Evolutionary conservation across 2,113 vertebrate genomes (phyloP), one percentile per base, ranked within the genome.

Genomic region (Silurus meridionalis): DNA sequence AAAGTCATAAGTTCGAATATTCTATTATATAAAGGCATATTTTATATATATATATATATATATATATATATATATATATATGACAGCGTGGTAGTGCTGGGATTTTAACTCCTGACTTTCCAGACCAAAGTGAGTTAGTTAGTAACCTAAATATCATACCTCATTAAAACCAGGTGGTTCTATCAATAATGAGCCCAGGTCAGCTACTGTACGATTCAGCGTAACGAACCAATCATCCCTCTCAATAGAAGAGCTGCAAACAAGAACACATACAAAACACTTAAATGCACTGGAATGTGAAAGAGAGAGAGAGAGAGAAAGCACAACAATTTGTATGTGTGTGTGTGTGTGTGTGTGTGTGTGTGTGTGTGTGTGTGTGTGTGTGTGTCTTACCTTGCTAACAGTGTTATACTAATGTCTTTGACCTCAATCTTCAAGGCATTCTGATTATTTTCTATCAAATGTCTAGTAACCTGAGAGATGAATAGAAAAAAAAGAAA

Each of bases 211-310:
- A 64, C 95, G 95, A 91, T 93, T 96, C 81, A 99, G 95, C 71
- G 96, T 96, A 92, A 94, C 94, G 90, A 96, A 97, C 98, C 98
- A 99, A 88, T 98, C 97, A 13, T 99, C 97, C 83, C 97, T 95
- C 91, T 99, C 98, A 0, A 95, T 94, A 28, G 95, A 97, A 23
- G 97, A 86, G 64, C 89, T 90, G 82, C 46, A 86, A 64, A 69
- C 66, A 84, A 9, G 52, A 84, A 71, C 21, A 86, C 13, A 57
- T 60, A 57, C 46, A 50, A 63, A 8, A 81, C 9, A 69, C 4
- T 55, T 21, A 85, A 46, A 28, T n/a, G 10, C 19, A 1, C 67
- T 19, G 55, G 3, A 21, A 1, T n/a, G 21, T 13, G 28, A 57
- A 10, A n/a, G 74, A 53, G 21, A 13, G 50, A n/a, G 23, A n/a